Conservation (phyloP, 1,140 invertebrate species). For the Bombus polaris region DNA sequence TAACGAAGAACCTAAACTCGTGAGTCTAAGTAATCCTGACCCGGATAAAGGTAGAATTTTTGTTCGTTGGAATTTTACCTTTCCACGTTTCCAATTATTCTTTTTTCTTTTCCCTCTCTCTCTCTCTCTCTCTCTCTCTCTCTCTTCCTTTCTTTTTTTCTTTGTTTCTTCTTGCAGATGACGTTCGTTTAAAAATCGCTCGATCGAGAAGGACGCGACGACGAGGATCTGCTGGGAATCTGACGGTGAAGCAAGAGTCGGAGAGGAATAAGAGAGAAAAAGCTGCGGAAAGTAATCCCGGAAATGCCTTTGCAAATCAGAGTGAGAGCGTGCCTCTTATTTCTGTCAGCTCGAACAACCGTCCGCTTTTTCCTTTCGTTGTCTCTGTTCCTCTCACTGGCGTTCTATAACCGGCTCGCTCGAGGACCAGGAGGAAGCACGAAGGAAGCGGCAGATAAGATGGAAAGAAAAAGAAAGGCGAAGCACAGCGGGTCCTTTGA, state of each 20-base stretch:
- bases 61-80: too few relatives aligned
- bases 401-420: too few relatives aligned
- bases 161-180: slow-evolving; percentile 29
- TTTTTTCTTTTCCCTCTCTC: too few relatives aligned
- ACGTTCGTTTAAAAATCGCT: slow-evolving; percentile 25
- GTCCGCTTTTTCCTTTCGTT: slow-evolving; percentile 15
- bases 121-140: too few relatives aligned
- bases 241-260: too few relatives aligned
- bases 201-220: slow-evolving; percentile 17
- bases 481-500: slow-evolving; percentile 40
- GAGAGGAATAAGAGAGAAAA: background rate
- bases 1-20: too few relatives aligned
- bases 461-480: background rate
- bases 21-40: too few relatives aligned
- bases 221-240: background rate
- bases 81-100: too few relatives aligned
- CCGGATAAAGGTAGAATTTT: too few relatives aligned
- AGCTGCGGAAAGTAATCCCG: slow-evolving; percentile 51
- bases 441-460: background rate
- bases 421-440: background rate
- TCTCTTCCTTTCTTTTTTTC: background rate
- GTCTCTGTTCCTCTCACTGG: background rate
- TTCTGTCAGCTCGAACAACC: slow-evolving; percentile 57
- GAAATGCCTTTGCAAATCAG: slow-evolving; percentile 69
- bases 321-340: slow-evolving; percentile 35